Conservation (phyloP, 2,113 vertebrate species). For the Sceloporus undulatus region DNA sequence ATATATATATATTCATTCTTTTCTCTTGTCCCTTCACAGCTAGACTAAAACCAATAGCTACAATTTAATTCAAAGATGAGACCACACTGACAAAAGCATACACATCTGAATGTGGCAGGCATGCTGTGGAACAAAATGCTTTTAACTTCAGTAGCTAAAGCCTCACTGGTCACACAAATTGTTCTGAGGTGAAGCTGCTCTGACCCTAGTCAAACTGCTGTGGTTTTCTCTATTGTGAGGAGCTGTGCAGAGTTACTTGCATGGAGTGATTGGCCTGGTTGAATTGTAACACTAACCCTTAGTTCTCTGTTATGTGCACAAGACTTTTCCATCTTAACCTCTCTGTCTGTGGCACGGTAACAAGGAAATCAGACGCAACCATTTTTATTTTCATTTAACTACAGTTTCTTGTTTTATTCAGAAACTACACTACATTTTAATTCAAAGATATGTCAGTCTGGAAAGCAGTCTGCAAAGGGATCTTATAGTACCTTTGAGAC, state of each 20-base stretch:
- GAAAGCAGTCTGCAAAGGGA: no score
- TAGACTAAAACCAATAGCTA: not conserved
- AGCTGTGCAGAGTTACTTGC: not conserved
- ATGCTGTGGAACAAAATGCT: not conserved
- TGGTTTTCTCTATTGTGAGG: not conserved
- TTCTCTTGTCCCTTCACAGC: not conserved
- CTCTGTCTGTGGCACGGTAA: not conserved
- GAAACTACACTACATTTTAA: not conserved
- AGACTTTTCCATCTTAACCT: not conserved
- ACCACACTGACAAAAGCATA: not conserved
- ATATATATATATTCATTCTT: not conserved
- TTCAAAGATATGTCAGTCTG: no score
- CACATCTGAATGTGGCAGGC: not conserved
- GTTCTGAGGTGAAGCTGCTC: not conserved
- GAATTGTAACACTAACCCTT: not conserved
- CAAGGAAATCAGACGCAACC: not conserved
- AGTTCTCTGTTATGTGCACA: not conserved
- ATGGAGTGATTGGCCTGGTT: not conserved
- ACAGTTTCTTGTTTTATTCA: not conserved
- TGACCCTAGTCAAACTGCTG: not conserved
- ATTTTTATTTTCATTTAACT: not conserved
- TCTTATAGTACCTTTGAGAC: no score
- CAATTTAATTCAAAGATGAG: slow-evolving; percentile 8
- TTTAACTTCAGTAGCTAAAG: slow-evolving; percentile 5
- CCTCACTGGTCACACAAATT: not conserved